Conservation (phyloP, 2,888 invertebrate species). For the Frankliniella intonsa region DNA sequence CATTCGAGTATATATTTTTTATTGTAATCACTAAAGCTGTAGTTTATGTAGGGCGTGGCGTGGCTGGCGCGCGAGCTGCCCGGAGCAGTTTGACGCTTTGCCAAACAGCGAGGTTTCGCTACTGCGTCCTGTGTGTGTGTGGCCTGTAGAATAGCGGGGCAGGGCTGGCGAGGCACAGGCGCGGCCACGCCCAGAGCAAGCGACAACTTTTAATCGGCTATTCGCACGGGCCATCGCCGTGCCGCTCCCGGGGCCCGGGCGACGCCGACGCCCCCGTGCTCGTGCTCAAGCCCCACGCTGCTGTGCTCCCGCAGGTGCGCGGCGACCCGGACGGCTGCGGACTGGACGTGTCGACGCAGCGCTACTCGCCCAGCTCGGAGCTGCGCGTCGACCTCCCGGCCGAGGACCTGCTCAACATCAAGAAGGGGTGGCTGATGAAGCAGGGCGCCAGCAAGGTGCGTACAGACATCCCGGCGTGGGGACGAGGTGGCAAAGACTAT, state of each 20-base stretch:
- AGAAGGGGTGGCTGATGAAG: constrained; percentile 90
- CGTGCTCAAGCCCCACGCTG: neutral
- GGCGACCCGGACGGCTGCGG: constrained; percentile 76
- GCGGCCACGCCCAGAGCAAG: neutral
- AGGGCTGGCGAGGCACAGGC: neutral
- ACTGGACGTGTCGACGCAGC: constrained; percentile 52
- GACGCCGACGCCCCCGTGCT: neutral
- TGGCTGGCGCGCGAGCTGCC: too few species aligned
- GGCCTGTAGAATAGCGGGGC: neutral
- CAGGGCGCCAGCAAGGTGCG: constrained; percentile 57
- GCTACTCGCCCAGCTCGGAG: constrained; percentile 51
- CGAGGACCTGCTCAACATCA: constrained; percentile 74
- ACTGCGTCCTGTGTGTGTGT: neutral
- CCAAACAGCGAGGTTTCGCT: neutral
- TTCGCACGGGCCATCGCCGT: neutral
- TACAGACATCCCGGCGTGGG: constrained; percentile 35
- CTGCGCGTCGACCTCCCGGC: constrained; percentile 66
- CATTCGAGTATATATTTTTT: neutral
- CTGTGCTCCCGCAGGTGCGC: constrained; percentile 53
- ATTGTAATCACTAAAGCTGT: too few species aligned
- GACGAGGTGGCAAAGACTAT: too few species aligned
- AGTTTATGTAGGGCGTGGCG: too few species aligned
- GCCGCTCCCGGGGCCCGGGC: neutral
- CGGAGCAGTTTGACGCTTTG: neutral
- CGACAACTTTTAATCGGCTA: constrained; percentile 28